Conservation (phyloP, 2,888 invertebrate genomes). For the Metalampra italica region DNA sequence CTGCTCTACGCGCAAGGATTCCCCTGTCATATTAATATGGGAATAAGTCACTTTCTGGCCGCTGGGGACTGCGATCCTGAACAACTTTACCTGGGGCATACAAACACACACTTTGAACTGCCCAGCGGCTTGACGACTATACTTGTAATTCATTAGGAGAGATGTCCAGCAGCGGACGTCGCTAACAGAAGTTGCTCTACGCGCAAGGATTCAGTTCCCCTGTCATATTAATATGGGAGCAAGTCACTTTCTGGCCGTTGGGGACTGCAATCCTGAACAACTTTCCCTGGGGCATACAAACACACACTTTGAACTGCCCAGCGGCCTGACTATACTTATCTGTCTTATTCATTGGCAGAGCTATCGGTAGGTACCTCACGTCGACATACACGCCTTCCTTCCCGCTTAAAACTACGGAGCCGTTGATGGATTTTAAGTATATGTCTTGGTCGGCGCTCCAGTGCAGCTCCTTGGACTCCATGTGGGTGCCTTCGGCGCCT, state of each 20-base stretch:
- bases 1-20: conserved; percentile 81
- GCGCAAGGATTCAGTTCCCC: conserved; percentile 82
- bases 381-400: conserved; percentile 85
- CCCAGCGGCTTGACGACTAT: conserved; percentile 36
- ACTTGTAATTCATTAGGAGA: too few relatives aligned
- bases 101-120: conserved; percentile 94
- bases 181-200: too few relatives aligned
- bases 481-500: conserved; percentile 88
- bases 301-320: conserved; percentile 90
- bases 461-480: conserved; percentile 84
- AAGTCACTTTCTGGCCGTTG: conserved; percentile 77
- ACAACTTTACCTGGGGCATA: conserved; percentile 92
- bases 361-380: conserved; percentile 84
- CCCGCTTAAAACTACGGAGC: conserved; percentile 83
- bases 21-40: conserved; percentile 78
- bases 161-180: too few relatives aligned
- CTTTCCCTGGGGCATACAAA: conserved; percentile 93
- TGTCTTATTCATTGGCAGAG: conserved; percentile 56
- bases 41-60: conserved; percentile 80
- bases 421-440: conserved; percentile 85
- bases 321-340: conserved; percentile 33
- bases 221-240: conserved; percentile 80
- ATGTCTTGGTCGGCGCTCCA: conserved; percentile 90
- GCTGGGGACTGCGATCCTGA: conserved; percentile 84
- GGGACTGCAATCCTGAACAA: conserved; percentile 88